Evolutionary conservation across 2,888 invertebrate species (phyloP), one percentile per base, ranked within the genome.

Genomic region (Pilophorus perplexus): DNA sequence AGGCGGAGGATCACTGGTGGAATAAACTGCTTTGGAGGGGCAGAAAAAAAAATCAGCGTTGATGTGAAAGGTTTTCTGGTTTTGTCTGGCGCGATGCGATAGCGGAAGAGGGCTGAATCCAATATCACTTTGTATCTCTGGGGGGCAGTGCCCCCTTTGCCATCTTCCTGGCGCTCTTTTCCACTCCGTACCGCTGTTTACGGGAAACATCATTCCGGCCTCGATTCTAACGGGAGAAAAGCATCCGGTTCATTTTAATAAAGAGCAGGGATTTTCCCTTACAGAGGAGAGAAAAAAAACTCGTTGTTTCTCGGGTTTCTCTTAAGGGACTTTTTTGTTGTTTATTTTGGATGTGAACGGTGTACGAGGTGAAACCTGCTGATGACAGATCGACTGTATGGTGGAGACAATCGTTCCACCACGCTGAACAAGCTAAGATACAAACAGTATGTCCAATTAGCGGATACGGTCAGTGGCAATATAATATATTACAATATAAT

Each of bases 61-160:
- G 52, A 52, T 52, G 52, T 52, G 52, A 52, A 52, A 52, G 52
- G 52, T 52, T 52, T 52, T 28, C 33, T 33, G 52, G 52, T 52
- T 52, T 52, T 52, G 52, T 52, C 52, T 52, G 52, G 28, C n/a
- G 18, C 52, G 27, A 52, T 52, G 52, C 52, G 52, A 52, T 52
- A 52, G 52, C 27, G 52, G 28, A 25, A 52, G n/a, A n/a, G n/a
- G 52, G 52, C 28, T 52, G 28, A 52, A 52, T 28, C 52, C 52
- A 52, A 52, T 52, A 52, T 52, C 52, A 25, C 52, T 52, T 52
- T 52, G 52, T 52, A 52, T 52, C 52, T 28, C 52, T 28, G 52
- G 52, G 52, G 28, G 52, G 52, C 52, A 52, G 6, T 52, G 52
- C 50, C 25, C 50, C 50, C 50, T 14, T 6, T 10, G 20, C 46